Evolutionary conservation across 1,140 invertebrate species (phyloP).

Genomic region (Cryptotermes secundus): DNA sequence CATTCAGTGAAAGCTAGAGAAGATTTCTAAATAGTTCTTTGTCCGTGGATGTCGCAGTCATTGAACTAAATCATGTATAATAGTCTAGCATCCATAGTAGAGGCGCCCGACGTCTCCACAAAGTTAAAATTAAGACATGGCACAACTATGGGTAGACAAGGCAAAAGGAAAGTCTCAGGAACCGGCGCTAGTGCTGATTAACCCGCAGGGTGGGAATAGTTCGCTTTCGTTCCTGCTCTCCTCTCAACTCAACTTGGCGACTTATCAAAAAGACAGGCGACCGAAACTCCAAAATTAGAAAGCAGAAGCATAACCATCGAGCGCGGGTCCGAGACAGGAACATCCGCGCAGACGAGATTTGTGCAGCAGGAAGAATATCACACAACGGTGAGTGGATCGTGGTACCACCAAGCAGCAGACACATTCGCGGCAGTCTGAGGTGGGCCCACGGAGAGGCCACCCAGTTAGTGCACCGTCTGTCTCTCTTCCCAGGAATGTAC

Average conservation of each 20-base stretch:
- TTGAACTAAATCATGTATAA: not conserved
- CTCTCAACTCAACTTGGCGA: slow-evolving; percentile 5
- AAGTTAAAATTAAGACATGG: slow-evolving; percentile 17
- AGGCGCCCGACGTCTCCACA: not conserved
- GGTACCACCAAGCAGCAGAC: not conserved
- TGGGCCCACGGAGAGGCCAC: not conserved
- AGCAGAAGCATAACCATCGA: not conserved
- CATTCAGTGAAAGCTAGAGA: not conserved
- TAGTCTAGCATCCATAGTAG: not conserved
- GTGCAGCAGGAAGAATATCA: not conserved
- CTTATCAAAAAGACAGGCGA: slow-evolving; percentile 18
- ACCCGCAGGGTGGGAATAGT: slow-evolving; percentile 13
- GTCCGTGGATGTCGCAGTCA: not conserved
- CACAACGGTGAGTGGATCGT: not conserved
- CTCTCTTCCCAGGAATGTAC: not conserved
- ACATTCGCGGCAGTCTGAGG: not conserved
- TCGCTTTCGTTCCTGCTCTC: not conserved
- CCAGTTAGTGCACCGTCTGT: not conserved
- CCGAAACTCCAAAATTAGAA: slow-evolving; percentile 16
- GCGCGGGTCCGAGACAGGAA: not conserved
- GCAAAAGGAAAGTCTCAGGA: not conserved
- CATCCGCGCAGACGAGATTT: not conserved
- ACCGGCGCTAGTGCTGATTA: not conserved
- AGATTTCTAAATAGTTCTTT: not conserved
- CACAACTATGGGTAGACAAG: not conserved